Conservation (phyloP, 2,113 vertebrate genomes). For the Brachyhypopomus gauderio region DNA sequence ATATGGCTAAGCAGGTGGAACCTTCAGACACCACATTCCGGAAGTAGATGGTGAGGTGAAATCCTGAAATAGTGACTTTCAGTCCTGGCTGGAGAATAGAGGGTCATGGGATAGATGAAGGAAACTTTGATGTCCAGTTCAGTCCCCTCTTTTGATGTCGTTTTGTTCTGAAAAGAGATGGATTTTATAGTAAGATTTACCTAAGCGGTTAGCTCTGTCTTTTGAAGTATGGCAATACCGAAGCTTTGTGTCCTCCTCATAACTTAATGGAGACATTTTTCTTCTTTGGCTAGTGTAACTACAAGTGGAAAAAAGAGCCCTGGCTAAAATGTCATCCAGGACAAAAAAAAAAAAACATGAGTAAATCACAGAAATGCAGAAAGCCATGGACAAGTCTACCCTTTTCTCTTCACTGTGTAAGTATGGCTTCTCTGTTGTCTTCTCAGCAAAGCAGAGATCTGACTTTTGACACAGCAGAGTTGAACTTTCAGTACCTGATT, state of each 20-base stretch:
- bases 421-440: background rate
- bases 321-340: constrained; percentile 32
- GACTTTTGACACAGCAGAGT: background rate
- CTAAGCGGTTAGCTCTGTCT: constrained; percentile 50
- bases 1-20: constrained; percentile 50
- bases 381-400: background rate
- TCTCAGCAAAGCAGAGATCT: background rate
- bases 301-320: background rate
- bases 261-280: constrained; percentile 52
- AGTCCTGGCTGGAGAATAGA: constrained; percentile 54
- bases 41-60: constrained; percentile 43
- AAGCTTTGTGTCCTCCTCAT: constrained; percentile 40
- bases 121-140: constrained; percentile 67
- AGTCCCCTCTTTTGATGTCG: constrained; percentile 62
- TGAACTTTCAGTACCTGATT: background rate
- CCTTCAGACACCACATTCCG: constrained; percentile 50
- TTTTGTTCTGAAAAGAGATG: constrained; percentile 58
- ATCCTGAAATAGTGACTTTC: constrained; percentile 61
- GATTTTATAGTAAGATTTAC: constrained; percentile 48
- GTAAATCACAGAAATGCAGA: background rate
- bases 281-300: background rate
- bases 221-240: constrained; percentile 49
- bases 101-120: constrained; percentile 61
- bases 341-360: constrained; percentile 26
- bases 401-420: no score